Percentiles rank a stretch among this genome's conserved stretches.
Evolutionary conservation across 2,797 vertebrate species (phyloP).

Genomic region (Dipus sagitta): DNA sequence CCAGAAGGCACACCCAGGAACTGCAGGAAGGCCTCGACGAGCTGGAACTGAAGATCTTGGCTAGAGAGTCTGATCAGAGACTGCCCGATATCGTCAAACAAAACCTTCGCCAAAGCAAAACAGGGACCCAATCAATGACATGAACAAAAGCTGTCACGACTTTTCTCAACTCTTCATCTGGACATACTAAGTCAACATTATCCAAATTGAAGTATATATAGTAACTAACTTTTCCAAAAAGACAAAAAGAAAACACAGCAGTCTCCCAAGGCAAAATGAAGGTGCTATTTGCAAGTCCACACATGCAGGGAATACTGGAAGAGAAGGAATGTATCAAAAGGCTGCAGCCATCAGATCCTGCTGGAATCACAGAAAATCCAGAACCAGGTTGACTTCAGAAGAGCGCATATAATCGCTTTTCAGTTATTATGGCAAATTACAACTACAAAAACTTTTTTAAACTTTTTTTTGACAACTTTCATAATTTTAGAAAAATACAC

Average conservation of each 20-base stretch:
- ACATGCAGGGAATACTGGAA: fast-evolving
- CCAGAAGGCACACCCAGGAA: constrained; percentile 94
- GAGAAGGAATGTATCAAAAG: too few species aligned
- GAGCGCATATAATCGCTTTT: not conserved
- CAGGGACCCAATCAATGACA: not conserved
- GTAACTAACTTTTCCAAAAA: constrained; percentile 27
- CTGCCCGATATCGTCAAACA: constrained; percentile 96
- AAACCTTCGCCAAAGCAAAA: constrained; percentile 88
- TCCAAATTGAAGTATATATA: not conserved
- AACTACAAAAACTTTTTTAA: not conserved
- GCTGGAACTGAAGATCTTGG: constrained; percentile 88
- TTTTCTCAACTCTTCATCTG: not conserved
- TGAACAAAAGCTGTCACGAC: too few species aligned
- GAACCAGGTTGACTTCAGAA: not conserved
- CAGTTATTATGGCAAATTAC: not conserved
- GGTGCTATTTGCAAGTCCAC: fast-evolving
- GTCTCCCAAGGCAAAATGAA: not conserved
- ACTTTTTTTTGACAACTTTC: too few species aligned
- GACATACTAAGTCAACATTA: not conserved
- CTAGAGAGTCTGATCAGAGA: constrained; percentile 93
- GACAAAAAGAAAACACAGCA: not conserved
- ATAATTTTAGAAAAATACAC: too few species aligned
- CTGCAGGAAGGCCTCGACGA: constrained; percentile 93
- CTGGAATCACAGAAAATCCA: not conserved
- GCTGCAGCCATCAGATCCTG: not conserved